Evolutionary conservation across 2,888 invertebrate species (phyloP).

Genomic region (Cylindroiulus punctatus): DNA sequence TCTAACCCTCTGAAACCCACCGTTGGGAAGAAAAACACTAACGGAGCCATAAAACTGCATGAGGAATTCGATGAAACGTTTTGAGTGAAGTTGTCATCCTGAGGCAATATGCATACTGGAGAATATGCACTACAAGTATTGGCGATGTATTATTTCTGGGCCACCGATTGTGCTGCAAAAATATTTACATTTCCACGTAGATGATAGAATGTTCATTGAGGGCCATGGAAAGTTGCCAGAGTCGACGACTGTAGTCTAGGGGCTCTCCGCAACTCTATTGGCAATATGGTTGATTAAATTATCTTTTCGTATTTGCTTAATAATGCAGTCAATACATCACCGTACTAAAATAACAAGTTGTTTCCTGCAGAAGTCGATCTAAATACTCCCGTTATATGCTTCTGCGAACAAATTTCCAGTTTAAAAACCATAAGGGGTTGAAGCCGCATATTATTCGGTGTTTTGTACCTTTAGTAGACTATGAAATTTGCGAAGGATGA

Average conservation of each 20-base stretch:
- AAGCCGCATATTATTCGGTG: too few species aligned
- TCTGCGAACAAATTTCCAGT: background rate
- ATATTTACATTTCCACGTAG: slow-evolving; percentile 21
- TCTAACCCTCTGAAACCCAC: background rate
- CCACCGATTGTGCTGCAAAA: background rate
- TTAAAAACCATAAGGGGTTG: too few species aligned
- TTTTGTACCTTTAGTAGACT: background rate
- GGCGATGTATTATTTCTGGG: background rate
- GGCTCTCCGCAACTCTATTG: background rate
- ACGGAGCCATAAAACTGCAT: background rate
- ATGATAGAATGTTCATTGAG: background rate
- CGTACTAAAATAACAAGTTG: background rate
- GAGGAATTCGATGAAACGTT: background rate
- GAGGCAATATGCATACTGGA: background rate
- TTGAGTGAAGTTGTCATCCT: slow-evolving; percentile 23
- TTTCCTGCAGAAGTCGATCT: background rate
- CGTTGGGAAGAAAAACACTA: slow-evolving; percentile 19
- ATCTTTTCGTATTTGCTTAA: background rate
- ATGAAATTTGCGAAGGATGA: background rate
- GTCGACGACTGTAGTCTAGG: background rate
- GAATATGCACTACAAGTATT: slow-evolving; percentile 5
- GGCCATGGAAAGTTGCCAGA: background rate
- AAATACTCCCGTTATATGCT: background rate
- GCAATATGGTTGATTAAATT: background rate
- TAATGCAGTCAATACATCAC: background rate